Evolutionary conservation across 2,888 invertebrate species (phyloP), one percentile per base, ranked within the genome.

Genomic region (Gymnosoma rotundatum): DNA sequence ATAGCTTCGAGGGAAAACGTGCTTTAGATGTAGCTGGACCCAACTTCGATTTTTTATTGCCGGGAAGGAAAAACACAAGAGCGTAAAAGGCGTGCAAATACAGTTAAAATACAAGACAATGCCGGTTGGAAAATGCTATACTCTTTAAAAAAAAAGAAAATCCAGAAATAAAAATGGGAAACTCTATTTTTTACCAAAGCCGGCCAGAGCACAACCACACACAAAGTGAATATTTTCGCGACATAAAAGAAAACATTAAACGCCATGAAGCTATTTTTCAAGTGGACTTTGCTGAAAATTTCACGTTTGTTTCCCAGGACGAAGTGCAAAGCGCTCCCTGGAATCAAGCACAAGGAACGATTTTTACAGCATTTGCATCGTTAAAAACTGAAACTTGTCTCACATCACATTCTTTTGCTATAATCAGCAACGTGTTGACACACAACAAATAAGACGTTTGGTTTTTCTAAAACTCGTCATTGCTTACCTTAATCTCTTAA

Each of bases 391-490:
- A 67, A 67, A 54, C 32, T 36, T 58, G 45, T 48, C 58, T 70
- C 45, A 70, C 42, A 70, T 70, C 70, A 70, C 25, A 70, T 56
- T 70, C 42, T 70, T 70, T 48, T 58, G 70, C 70, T 48, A 70
- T 70, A 38, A 58, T 58, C 21, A 70, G 58, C 48, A 25, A 70
- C 48, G 45, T 58, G 21, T 70, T 70, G 70, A 70, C 56, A 45
- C 70, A 70, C 70, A 70, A 56, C 21, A 70, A 70, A 70, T 56
- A 70, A 70, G 56, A 56, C 45, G 70, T 70, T 42, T 70, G 70
- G 56, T 70, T 45, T 70, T 70, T 70, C 56, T 58, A 42, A 70
- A 56, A 52, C 38, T 38, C 38, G 6, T 38, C 38, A 38, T 38
- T 38, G 36, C 8, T 38, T 38, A 38, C 8, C 36, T 38, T 38